phyloP scores from a whole-genome alignment of 2,888 invertebrate species.

The Phalangium opilio region DNA sequence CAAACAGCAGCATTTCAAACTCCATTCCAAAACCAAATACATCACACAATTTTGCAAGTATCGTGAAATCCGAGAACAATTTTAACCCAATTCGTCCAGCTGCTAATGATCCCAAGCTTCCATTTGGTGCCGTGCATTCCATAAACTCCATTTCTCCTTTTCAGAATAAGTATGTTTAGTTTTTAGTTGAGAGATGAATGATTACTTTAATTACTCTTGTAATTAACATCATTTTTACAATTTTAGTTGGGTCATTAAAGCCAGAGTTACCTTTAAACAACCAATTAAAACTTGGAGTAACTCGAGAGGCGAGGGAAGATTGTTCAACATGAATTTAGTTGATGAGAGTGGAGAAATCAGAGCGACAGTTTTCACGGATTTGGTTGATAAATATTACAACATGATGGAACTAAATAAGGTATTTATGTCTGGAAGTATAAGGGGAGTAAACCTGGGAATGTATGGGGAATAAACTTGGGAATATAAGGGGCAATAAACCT shows the following conservation, averaged over 20 bases:
- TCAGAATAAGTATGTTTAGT: conserved; percentile 54
- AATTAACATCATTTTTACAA: not conserved
- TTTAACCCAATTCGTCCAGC: too few relatives aligned
- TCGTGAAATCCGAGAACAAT: too few relatives aligned
- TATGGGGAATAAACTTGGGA: too few relatives aligned
- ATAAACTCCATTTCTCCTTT: conserved; percentile 81
- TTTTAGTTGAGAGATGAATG: too few relatives aligned
- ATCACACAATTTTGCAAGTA: too few relatives aligned
- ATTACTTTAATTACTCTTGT: too few relatives aligned
- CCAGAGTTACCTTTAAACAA: conserved; percentile 67
- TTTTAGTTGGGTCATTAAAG: conserved; percentile 85
- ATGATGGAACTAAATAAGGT: conserved; percentile 53
- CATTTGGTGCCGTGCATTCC: conserved; percentile 39
- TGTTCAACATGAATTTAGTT: conserved; percentile 80
- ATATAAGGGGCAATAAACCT: too few relatives aligned
- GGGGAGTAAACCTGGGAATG: too few relatives aligned
- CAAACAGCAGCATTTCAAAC: too few relatives aligned
- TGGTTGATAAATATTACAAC: conserved; percentile 75
- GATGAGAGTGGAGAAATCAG: conserved; percentile 90
- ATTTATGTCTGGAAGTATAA: too few relatives aligned
- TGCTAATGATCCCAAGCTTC: too few relatives aligned
- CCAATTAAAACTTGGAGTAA: conserved; percentile 76
- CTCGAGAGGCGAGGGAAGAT: conserved; percentile 66
- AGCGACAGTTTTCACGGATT: conserved; percentile 73
- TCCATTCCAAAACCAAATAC: too few relatives aligned